Conservation (phyloP, 92 coral and sea anemone genomes). For the Umimayanthus kanabou region DNA sequence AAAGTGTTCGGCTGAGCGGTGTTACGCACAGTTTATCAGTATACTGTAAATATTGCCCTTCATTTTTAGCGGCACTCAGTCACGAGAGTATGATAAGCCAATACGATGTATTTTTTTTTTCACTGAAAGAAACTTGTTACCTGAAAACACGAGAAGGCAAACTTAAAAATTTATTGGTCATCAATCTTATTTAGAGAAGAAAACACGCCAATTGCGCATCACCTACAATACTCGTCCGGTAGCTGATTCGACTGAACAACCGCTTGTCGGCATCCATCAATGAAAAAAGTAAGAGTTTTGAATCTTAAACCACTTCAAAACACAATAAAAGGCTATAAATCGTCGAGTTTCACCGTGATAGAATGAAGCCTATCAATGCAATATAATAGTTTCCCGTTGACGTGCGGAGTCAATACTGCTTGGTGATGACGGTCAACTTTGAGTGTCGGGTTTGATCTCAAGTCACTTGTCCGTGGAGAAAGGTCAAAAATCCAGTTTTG, state of each 20-base stretch:
- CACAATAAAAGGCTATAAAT: neutral
- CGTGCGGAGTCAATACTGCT: neutral
- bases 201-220: neutral
- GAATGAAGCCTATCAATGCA: neutral
- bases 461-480: neutral
- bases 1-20: neutral
- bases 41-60: neutral
- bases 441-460: neutral
- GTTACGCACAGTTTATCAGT: neutral
- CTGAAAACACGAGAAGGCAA: neutral
- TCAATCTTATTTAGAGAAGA: neutral
- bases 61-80: neutral
- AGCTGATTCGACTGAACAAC: no score
- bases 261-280: neutral
- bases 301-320: constrained; percentile 7
- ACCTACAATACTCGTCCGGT: no score
- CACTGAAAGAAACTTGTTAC: no score
- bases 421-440: neutral
- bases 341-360: neutral
- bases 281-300: neutral
- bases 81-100: neutral
- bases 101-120: no score
- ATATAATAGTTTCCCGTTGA: neutral
- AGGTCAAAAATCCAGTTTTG: neutral
- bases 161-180: neutral